Base-by-base conservation (phyloP, 2,113 vertebrate genomes). In the Clarias gariepinus region DNA sequence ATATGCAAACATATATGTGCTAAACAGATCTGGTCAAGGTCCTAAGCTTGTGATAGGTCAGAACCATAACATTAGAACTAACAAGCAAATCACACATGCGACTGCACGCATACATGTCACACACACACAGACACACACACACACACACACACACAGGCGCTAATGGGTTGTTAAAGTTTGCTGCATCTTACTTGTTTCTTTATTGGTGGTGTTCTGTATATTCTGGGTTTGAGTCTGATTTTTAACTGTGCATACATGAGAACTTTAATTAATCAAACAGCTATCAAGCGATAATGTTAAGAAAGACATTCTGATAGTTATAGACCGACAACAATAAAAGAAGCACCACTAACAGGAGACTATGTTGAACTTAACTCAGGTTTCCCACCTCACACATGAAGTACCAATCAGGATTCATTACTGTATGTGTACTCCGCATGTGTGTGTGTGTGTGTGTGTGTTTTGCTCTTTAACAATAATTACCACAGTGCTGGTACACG, bases 31-130 rank as follows among this genome's bases (percentile, higher is more conserved):
- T 83, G 81, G 84, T 83, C 86, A 88, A 86, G 82, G 89, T 81
- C 66, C 88, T 86, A 66, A 82, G 81, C 84, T 87, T 85, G 58
- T 61, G 81, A 86, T 25, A 85, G 55, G n/a, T 23, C 36, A 83
- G 81, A 33, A 82, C 36, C 33, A 41, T 82, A 85, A 86, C 7
- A n/a, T 81, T 68, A 90, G 81, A 89, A 86, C 92, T 89, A 91
- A 93, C 90, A 88, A 61, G 6, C 86, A 91, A 90, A 89, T 89
- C 88, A 6, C 89, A 89, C 66, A 73, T 92, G 91, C 93, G 92
- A 92, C 91, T 90, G 61, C 74, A 28, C 28, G 18, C 55, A 11
- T 55, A 58, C 16, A 57, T 3, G 10, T 28, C 21, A 58, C 71
- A 11, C 53, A 19, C 33, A 58, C 41, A 66, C 41, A 53, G 71